Percentiles rank a stretch among this genome's conserved stretches.
phyloP scores from a whole-genome alignment of 2,113 vertebrate species.

The Ptychochromis oligacanthus region DNA sequence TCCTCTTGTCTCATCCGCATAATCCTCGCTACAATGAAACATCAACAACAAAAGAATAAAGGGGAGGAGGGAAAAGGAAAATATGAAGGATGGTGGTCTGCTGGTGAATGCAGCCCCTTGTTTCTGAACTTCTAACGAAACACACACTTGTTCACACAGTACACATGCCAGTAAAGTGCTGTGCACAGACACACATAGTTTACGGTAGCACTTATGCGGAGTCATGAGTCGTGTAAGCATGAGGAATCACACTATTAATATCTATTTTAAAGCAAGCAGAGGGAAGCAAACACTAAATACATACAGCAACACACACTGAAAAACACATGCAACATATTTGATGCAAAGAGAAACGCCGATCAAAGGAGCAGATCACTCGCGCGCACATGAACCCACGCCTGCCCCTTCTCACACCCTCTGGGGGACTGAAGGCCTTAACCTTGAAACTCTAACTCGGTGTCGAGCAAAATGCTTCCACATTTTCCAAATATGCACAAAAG shows the following conservation, averaged over 20 bases:
- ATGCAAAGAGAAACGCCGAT: neutral
- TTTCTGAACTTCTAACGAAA: neutral
- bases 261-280: neutral
- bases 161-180: neutral
- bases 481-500: slow-evolving; percentile 61
- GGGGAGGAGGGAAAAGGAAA: neutral
- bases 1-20: slow-evolving; percentile 21
- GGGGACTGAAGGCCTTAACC: slow-evolving; percentile 46
- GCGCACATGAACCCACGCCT: slow-evolving; percentile 25
- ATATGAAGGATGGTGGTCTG: neutral
- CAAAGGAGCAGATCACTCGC: neutral
- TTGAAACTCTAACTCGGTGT: slow-evolving; percentile 32
- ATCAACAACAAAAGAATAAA: neutral
- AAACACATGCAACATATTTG: neutral
- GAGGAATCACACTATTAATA: neutral
- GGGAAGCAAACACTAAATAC: neutral
- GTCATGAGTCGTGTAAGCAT: neutral
- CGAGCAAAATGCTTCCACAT: slow-evolving; percentile 69
- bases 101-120: neutral
- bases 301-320: neutral
- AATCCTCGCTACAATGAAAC: slow-evolving; percentile 1
- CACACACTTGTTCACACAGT: neutral
- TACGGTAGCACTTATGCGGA: neutral
- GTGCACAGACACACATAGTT: neutral
- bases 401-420: slow-evolving; percentile 24